phyloP scores from a whole-genome alignment of 1,140 invertebrate genomes.

The Aphis craccivora region DNA sequence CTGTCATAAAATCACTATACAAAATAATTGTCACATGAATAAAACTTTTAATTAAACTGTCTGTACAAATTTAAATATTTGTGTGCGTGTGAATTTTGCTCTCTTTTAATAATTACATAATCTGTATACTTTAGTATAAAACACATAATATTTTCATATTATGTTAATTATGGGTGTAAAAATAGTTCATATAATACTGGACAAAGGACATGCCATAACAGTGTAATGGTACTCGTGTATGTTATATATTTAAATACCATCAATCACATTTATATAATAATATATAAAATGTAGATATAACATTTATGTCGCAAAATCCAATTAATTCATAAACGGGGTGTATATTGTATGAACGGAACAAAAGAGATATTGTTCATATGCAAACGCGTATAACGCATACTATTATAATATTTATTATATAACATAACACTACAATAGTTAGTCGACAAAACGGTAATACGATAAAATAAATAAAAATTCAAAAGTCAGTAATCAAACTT shows the following conservation, averaged over 20 bases:
- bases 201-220: not conserved
- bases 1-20: not conserved
- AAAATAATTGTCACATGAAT: not conserved
- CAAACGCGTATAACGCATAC: not conserved
- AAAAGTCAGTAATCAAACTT: not conserved
- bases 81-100: not conserved
- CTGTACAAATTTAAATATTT: not conserved
- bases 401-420: not conserved
- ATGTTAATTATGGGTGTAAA: not conserved
- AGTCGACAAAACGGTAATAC: not conserved
- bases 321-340: not conserved
- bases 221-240: not conserved
- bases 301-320: not conserved
- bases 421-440: not conserved
- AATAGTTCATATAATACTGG: not conserved
- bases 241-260: slow-evolving; percentile 1
- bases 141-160: not conserved
- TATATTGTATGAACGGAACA: not conserved
- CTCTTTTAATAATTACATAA: not conserved
- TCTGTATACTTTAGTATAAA: not conserved
- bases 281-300: not conserved
- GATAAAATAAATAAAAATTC: not conserved
- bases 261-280: not conserved
- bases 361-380: not conserved
- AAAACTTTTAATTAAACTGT: not conserved